Percentiles rank a stretch among this genome's conserved stretches.
Conservation (phyloP, 2,888 invertebrate species). For the Synergus laeviventris region DNA sequence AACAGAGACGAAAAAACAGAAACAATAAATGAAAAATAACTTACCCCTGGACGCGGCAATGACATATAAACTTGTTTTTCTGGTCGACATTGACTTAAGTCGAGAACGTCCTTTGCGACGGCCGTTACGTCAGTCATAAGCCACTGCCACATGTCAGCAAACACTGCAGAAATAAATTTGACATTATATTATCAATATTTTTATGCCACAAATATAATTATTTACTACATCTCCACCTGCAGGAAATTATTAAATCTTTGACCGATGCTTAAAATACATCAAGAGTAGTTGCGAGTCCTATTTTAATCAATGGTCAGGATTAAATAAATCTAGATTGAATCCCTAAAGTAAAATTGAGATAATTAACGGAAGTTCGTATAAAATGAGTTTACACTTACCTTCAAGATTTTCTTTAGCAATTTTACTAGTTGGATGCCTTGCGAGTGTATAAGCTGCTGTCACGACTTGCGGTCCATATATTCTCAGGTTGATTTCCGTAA, state of each 20-base stretch:
- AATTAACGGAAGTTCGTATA: background rate
- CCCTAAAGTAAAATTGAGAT: too few relatives aligned
- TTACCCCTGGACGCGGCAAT: slow-evolving; percentile 94
- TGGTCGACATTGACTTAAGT: slow-evolving; percentile 83
- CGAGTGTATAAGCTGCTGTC: slow-evolving; percentile 94
- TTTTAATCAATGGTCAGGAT: background rate
- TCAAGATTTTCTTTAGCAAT: slow-evolving; percentile 98
- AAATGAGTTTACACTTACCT: slow-evolving; percentile 73
- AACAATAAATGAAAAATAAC: slow-evolving; percentile 63
- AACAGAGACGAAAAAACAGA: background rate
- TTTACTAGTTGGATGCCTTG: slow-evolving; percentile 93
- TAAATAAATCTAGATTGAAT: background rate
- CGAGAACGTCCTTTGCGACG: slow-evolving; percentile 92
- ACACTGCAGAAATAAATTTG: slow-evolving; percentile 78
- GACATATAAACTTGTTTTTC: slow-evolving; percentile 94
- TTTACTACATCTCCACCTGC: too few relatives aligned
- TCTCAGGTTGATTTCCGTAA: slow-evolving; percentile 95
- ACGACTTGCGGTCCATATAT: slow-evolving; percentile 97
- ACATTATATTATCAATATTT: too few relatives aligned
- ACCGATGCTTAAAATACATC: too few relatives aligned
- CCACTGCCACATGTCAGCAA: slow-evolving; percentile 97
- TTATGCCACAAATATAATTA: too few relatives aligned
- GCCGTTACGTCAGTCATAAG: slow-evolving; percentile 93
- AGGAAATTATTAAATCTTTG: too few relatives aligned
- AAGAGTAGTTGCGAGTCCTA: too few relatives aligned